Evolutionary conservation across 2,113 vertebrate genomes (phyloP).

Genomic region (Prochilodus magdalenae): DNA sequence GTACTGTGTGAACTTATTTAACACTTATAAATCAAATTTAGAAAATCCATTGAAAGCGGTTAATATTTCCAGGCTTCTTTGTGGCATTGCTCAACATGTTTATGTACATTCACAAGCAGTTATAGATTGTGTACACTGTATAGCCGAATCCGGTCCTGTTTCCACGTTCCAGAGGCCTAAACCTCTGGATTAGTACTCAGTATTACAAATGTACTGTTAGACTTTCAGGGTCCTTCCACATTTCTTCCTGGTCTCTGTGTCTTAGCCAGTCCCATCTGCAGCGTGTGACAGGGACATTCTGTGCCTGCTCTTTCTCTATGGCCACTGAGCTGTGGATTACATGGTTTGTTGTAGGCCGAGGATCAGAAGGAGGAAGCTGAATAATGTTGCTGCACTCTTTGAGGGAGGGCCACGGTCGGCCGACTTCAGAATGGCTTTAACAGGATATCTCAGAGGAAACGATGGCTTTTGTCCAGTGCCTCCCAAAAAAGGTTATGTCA

Average conservation of each 20-base stretch:
- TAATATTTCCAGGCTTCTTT: not conserved
- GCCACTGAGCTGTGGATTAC: slow-evolving; percentile 81
- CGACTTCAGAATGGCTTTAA: slow-evolving; percentile 80
- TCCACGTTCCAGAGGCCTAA: not conserved
- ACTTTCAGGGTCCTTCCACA: slow-evolving; percentile 18
- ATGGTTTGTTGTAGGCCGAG: slow-evolving; percentile 80
- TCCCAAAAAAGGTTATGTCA: slow-evolving; percentile 70
- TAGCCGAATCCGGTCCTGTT: not conserved
- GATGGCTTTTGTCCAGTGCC: slow-evolving; percentile 79
- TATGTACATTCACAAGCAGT: not conserved
- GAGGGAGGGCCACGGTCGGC: slow-evolving; percentile 77
- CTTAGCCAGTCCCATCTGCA: slow-evolving; percentile 51
- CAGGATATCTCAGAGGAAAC: slow-evolving; percentile 83
- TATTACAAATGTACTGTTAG: slow-evolving; percentile 21
- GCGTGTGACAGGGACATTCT: slow-evolving; percentile 71
- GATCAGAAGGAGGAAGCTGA: slow-evolving; percentile 83
- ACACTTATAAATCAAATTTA: no score
- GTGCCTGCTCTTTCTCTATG: slow-evolving; percentile 76
- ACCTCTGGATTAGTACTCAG: slow-evolving; percentile 23
- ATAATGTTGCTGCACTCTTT: slow-evolving; percentile 80
- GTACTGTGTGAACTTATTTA: no score
- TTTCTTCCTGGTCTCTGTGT: slow-evolving; percentile 31
- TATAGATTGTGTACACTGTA: not conserved
- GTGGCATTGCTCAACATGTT: not conserved
- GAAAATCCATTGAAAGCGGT: no score